Evolutionary conservation across 1,140 invertebrate genomes (phyloP), one percentile per base, ranked within the genome.

Genomic region (Leptinotarsa undecemlineata): DNA sequence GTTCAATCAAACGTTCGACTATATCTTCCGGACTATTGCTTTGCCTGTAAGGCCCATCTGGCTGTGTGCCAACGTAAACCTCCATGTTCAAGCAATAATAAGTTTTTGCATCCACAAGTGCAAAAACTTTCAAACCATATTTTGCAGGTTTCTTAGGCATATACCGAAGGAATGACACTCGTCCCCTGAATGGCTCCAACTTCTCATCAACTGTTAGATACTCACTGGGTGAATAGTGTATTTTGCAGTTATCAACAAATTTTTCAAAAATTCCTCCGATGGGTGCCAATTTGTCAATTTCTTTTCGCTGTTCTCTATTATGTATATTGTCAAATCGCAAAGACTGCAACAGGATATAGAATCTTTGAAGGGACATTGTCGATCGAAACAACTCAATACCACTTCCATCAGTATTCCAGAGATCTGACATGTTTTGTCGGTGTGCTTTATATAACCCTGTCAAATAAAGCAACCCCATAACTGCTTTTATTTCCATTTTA

Each of bases 361-460:
- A 88, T 73, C 87, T 73, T n/a, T 86, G 84, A 73, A 84, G 77
- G 51, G 81, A 84, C 86, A 89, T 89, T 6, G 83, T 77, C 68
- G 81, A 81, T 71, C 81, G 80, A 73, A 88, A 80, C 69, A 85
- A 85, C 63, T 85, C 78, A 60, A 85, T 78, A 17, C 85, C 87
- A 76, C 77, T 85, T 33, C 87, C 85, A 73, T 81, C 76, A 42
- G 74, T 76, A 15, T 60, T 63, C 82, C 81, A 83, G 42, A 84
- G 68, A 64, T 85, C 80, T n/a, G 15, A 26, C n/a, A 61, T 17
- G 48, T 73, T 76, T 68, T 66, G 47, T 21, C 66, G 19, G n/a
- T 26, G 64, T 8, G 42, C 19, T 48, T 66, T 76, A 4, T 33
- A 42, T 19, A 42, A 20, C 13, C 66, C 74, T 15, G 71, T 51